A percentile compares a stretch with the other conserved stretches of the same genome.
Conservation (phyloP, 2,888 invertebrate species). For the Eilema caniola region DNA sequence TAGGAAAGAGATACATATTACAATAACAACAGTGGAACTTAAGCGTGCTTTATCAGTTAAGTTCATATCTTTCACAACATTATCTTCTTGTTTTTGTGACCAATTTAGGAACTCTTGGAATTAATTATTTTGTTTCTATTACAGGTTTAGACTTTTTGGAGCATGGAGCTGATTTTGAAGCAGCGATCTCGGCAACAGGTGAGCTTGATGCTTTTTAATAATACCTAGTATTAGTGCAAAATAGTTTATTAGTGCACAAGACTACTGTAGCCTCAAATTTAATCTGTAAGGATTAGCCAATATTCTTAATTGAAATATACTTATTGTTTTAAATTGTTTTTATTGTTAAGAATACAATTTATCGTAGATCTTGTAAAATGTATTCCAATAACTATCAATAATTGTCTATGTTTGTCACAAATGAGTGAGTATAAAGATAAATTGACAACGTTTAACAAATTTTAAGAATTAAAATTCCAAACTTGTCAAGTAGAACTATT, state of each 20-base stretch:
- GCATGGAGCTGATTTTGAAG: constrained; percentile 91
- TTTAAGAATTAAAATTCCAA: too few relatives aligned
- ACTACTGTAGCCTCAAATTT: background rate
- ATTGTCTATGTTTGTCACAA: background rate
- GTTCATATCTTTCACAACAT: constrained; percentile 22
- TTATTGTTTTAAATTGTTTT: too few relatives aligned
- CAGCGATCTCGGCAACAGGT: constrained; percentile 91
- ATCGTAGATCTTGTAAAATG: background rate
- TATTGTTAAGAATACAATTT: too few relatives aligned
- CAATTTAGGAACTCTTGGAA: background rate
- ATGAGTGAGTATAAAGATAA: background rate
- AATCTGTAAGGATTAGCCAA: background rate
- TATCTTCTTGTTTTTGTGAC: background rate
- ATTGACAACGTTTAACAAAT: too few relatives aligned
- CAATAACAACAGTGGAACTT: constrained; percentile 45
- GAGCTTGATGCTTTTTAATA: constrained; percentile 51
- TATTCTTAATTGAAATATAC: background rate
- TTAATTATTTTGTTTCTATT: constrained; percentile 51
- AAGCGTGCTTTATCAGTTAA: constrained; percentile 63
- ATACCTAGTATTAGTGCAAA: background rate
- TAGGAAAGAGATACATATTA: constrained; percentile 36
- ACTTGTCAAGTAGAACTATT: too few relatives aligned
- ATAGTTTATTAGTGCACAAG: background rate
- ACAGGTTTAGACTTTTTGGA: constrained; percentile 91
- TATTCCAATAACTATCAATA: background rate